Evolutionary conservation across 2,113 vertebrate genomes (phyloP).

Genomic region (Mus spicilegus): DNA sequence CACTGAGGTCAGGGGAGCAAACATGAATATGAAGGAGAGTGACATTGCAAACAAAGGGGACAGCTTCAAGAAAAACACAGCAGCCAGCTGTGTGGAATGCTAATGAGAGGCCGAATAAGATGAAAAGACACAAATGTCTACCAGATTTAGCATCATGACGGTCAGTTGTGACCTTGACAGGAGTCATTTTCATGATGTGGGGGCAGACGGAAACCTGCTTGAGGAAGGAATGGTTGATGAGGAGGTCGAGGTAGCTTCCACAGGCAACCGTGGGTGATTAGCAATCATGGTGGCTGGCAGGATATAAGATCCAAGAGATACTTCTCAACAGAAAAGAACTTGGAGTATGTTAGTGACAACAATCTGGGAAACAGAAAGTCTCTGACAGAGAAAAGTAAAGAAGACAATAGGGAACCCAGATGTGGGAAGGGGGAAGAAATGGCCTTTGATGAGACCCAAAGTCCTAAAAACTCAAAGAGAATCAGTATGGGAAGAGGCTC

Average conservation of each 20-base stretch:
- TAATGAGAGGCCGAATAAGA: conserved; percentile 53
- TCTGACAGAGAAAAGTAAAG: neutral
- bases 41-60: conserved; percentile 36
- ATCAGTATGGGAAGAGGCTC: neutral
- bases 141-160: conserved; percentile 38
- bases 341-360: neutral
- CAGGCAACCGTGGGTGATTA: neutral
- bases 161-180: conserved; percentile 45
- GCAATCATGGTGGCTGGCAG: neutral
- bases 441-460: neutral
- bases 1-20: neutral
- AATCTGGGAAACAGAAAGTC: neutral
- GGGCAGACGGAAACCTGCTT: neutral
- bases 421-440: fast-evolving
- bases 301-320: neutral
- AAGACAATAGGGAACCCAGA: neutral
- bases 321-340: neutral
- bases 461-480: neutral
- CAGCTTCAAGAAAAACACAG: conserved; percentile 38
- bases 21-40: neutral
- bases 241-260: neutral
- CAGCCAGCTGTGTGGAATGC: conserved; percentile 20
- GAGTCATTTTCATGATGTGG: conserved; percentile 24
- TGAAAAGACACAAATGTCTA: conserved; percentile 52
- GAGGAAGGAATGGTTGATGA: neutral